Evolutionary conservation across 2,113 vertebrate genomes (phyloP), one percentile per base, ranked within the genome.

Genomic region (Colistium nudipinnis): DNA sequence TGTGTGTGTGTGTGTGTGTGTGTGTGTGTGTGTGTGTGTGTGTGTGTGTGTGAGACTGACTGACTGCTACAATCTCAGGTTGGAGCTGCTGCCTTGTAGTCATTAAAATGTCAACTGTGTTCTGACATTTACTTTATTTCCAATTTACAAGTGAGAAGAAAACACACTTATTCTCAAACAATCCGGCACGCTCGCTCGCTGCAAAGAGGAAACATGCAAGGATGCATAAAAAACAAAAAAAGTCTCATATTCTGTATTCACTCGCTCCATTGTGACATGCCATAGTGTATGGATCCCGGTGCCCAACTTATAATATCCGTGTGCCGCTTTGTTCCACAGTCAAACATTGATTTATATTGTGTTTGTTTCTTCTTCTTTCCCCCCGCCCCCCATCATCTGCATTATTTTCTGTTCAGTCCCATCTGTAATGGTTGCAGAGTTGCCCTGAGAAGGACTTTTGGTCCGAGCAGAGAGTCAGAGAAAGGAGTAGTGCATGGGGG

Each of bases 51-150:
- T n/a, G n/a, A n/a, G n/a, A n/a, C n/a, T n/a, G 83, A 86, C 55
- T 80, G 73, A 85, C 60, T 68, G 61, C 14, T 51, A 55, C 44
- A 80, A 82, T 85, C 57, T 75, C 67, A 52, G 61, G 47, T 62
- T 65, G 35, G 44, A 77, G 78, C 59, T 60, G 59, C 65, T 61
- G 64, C 48, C 82, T 61, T 84, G 70, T 79, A 81, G 57, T 68
- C 77, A 82, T 83, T 85, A 83, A 89, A 83, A 88, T 83, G 81
- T 87, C 71, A 82, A 33, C 53, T 33, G 4, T 64, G 59, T 68
- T 56, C 44, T 81, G 81, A 87, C 83, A 82, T 85, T 87, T 85
- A 68, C 62, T 55, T 82, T 24, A 66, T 73, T 89, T 83, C 22
- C 68, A 63, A 70, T 87, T 77, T 78, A 62, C 11, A 31, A 17